Evolutionary conservation across 2,888 invertebrate genomes (phyloP), one percentile per base, ranked within the genome.

Genomic region (Luffia ferchaultella): DNA sequence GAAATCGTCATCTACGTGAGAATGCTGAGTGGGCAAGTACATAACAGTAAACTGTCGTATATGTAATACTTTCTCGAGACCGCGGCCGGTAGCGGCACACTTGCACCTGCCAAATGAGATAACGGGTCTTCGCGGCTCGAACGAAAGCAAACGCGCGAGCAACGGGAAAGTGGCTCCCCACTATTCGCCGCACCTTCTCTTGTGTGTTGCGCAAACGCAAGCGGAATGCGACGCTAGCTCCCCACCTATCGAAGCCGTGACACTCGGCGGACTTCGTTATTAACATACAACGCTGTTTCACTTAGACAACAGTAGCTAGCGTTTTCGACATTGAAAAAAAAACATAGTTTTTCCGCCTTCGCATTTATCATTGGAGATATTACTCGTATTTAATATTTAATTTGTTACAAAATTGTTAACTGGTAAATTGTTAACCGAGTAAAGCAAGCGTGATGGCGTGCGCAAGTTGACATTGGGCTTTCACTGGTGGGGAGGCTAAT

Each of bases 61-160:
- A 69, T 70, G 70, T 73, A 75, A 73, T 71, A 79, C 78, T 80
- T 80, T 80, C 80, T 71, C 76, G 72, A 65, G 63, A 63, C 5
- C 30, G 30, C 5, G 30, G 5, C 30, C 63, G 68, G 64, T 62
- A 60, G 58, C 64, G 62, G 64, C 62, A 64, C 65, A 65, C 62
- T 67, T 65, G 70, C 82, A 82, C 82, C 82, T 82, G 82, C 74
- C 71, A 70, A 79, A 80, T 78, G 76, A 76, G 74, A 73, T 82
- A 79, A 78, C 78, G 79, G 76, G 61, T 66, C 67, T 68, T 61
- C 60, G 60, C 67, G 68, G 65, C 66, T 65, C 68, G 67, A 76
- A 79, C 74, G 79, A 82, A 83, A 80, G 80, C 77, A 80, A 82
- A 75, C 73, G 79, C 74, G 69, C 68, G 70, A 63, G 63, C 68